Conservation (phyloP, 2,797 vertebrate species). For the Tokudaia tokunoshimensis region DNA sequence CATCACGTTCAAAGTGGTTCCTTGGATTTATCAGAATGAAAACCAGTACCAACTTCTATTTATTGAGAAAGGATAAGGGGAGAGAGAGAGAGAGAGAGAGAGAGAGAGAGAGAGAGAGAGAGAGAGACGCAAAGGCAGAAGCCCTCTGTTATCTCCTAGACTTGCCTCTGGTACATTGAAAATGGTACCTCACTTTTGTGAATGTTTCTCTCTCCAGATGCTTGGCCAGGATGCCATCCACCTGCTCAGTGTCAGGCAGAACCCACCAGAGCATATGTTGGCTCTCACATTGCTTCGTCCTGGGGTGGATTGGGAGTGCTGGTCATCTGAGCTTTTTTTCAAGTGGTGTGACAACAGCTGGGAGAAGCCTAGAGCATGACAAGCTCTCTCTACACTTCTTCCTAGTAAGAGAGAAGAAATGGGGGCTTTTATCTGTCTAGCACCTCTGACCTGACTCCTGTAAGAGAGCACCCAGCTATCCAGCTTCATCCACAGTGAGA, state of each 20-base stretch:
- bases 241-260: slow-evolving; percentile 88
- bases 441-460: slow-evolving; percentile 70
- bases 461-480: slow-evolving; percentile 53
- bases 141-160: slow-evolving; percentile 42
- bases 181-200: slow-evolving; percentile 77
- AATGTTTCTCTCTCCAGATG: slow-evolving; percentile 85
- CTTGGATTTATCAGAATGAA: slow-evolving; percentile 66
- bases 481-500: slow-evolving; percentile 55
- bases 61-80: slow-evolving; percentile 9
- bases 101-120: neutral
- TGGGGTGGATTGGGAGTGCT: slow-evolving; percentile 80
- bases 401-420: slow-evolving; percentile 76
- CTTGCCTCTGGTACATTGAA: slow-evolving; percentile 74
- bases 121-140: neutral
- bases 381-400: slow-evolving; percentile 83
- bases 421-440: slow-evolving; percentile 80
- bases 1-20: slow-evolving; percentile 69
- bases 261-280: slow-evolving; percentile 88
- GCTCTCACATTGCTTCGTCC: slow-evolving; percentile 85
- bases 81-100: neutral
- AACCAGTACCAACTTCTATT: slow-evolving; percentile 56
- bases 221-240: slow-evolving; percentile 86
- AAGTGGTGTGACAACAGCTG: slow-evolving; percentile 88
- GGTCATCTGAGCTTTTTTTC: slow-evolving; percentile 90
- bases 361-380: slow-evolving; percentile 86